Conservation (phyloP, 2,888 invertebrate genomes). For the Oligia strigilis region DNA sequence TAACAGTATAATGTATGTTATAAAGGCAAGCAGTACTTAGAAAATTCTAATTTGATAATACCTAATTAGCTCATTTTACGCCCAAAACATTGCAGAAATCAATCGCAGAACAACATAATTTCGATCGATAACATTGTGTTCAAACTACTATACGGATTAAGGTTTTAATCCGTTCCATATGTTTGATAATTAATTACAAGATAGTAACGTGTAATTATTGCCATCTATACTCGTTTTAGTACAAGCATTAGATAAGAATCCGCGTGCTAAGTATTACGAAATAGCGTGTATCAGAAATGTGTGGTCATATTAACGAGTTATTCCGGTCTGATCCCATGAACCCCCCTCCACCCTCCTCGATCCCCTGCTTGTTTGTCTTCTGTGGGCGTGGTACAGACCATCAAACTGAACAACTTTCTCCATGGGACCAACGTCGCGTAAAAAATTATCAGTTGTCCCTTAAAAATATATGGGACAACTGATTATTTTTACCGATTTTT, state of each 20-base stretch:
- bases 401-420: too few species aligned
- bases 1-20: neutral
- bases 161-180: conserved; percentile 9
- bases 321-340: too few species aligned
- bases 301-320: too few species aligned
- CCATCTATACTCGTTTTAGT: neutral
- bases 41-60: neutral
- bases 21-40: neutral
- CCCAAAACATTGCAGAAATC: neutral
- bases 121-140: conserved; percentile 19
- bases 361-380: too few species aligned
- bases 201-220: neutral
- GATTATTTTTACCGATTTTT: too few species aligned
- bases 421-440: too few species aligned
- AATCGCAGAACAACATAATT: neutral
- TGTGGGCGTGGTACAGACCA: too few species aligned
- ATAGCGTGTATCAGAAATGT: too few species aligned
- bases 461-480: too few species aligned
- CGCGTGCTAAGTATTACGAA: neutral
- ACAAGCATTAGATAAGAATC: neutral
- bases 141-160: conserved; percentile 1
- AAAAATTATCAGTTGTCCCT: too few species aligned
- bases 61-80: neutral
- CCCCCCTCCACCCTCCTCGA: too few species aligned
- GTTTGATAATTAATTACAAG: conserved; percentile 14